phyloP scores from a whole-genome alignment of 2,888 invertebrate species.

The Volucella inflata region DNA sequence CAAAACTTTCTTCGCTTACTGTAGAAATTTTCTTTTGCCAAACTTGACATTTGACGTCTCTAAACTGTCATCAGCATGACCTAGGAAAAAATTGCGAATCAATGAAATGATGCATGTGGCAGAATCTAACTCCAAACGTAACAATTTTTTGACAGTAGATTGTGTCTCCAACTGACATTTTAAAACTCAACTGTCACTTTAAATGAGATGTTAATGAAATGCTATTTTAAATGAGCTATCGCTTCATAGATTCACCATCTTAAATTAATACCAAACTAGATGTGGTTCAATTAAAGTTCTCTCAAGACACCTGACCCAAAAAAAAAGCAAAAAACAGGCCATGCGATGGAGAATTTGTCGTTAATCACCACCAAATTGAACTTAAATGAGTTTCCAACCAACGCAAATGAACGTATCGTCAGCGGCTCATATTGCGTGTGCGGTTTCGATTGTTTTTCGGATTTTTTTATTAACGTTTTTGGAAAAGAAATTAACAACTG shows the following conservation, averaged over 20 bases:
- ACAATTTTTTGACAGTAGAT: too few relatives aligned
- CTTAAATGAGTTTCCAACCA: constrained; percentile 29
- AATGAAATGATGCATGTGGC: too few relatives aligned
- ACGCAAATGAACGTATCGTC: constrained; percentile 1
- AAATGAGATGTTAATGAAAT: too few relatives aligned
- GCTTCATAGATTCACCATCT: constrained; percentile 1
- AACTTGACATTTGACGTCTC: too few relatives aligned
- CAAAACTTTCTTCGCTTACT: too few relatives aligned
- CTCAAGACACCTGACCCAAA: constrained; percentile 42
- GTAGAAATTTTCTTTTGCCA: too few relatives aligned
- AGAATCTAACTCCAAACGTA: too few relatives aligned
- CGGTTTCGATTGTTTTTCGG: neutral
- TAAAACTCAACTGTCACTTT: too few relatives aligned
- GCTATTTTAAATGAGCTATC: too few relatives aligned
- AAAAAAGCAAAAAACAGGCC: neutral
- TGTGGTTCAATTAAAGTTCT: constrained; percentile 39
- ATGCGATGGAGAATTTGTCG: constrained; percentile 22
- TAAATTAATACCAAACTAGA: constrained; percentile 15
- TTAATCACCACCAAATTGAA: constrained; percentile 40
- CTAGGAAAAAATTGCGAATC: too few relatives aligned
- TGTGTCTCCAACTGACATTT: too few relatives aligned
- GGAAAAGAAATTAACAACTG: constrained; percentile 41
- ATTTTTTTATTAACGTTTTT: neutral
- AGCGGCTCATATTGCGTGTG: constrained; percentile 3
- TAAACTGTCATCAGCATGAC: too few relatives aligned